These are phyloP conservation scores for Colistium nudipinnis DNA, from an alignment of 2,113 vertebrate genomes.

Conservation along the genomic window DNA sequence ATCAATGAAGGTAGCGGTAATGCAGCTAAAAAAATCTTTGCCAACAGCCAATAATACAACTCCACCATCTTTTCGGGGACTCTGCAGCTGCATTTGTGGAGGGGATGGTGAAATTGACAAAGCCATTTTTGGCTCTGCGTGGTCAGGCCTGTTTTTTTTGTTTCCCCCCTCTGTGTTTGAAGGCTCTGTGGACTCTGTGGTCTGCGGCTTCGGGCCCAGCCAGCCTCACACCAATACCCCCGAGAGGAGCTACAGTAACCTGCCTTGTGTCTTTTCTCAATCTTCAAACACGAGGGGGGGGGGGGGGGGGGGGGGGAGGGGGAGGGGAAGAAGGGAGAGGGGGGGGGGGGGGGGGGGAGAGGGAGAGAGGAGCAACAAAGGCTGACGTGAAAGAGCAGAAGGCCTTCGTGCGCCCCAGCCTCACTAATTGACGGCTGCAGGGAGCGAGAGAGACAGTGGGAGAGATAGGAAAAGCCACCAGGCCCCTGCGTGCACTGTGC, in stretches of 20 bases:
- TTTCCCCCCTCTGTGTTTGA: constrained; percentile 66
- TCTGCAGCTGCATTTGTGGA: constrained; percentile 8
- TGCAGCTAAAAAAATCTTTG: no score
- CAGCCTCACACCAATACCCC: constrained; percentile 66
- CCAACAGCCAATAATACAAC: no score
- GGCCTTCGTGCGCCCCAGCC: constrained; percentile 64
- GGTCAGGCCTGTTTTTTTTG: constrained; percentile 25
- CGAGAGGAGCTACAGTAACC: constrained; percentile 78
- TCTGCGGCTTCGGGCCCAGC: constrained; percentile 54
- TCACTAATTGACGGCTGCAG: constrained; percentile 82
- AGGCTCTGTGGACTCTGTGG: constrained; percentile 68
- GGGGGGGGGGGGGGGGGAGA: constrained; percentile 51
- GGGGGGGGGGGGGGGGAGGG: constrained; percentile 19
- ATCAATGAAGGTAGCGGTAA: no score
- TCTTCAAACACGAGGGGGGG: constrained; percentile 75
- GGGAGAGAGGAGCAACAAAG: constrained; percentile 76
- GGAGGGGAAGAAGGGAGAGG: constrained; percentile 36
- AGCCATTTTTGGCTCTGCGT: constrained; percentile 36
- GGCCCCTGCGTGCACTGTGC: constrained; percentile 34
- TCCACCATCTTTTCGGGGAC: no score
- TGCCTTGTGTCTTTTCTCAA: constrained; percentile 77
- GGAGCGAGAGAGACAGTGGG: constrained; percentile 67
- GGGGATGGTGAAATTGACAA: constrained; percentile 30
- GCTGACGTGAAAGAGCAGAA: constrained; percentile 72
- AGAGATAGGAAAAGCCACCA: constrained; percentile 71